Evolutionary conservation across 2,888 invertebrate genomes (phyloP).

Genomic region (Prosopocoilus inquinatus): DNA sequence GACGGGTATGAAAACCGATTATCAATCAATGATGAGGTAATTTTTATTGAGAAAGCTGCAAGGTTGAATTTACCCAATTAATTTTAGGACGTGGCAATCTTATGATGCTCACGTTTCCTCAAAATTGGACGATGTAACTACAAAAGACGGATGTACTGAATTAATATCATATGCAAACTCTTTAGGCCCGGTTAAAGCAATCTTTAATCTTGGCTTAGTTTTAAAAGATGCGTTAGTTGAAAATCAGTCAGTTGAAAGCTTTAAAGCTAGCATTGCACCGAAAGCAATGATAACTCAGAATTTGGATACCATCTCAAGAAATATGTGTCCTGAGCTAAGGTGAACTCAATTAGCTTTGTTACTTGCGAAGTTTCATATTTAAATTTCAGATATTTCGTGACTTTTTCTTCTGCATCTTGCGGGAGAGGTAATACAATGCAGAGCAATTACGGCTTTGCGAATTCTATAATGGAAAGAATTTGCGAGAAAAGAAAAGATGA

Average conservation of each 20-base stretch:
- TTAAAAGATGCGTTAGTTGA: slow-evolving; percentile 73
- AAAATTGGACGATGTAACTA: slow-evolving; percentile 70
- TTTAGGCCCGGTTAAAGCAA: slow-evolving; percentile 74
- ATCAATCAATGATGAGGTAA: slow-evolving; percentile 72
- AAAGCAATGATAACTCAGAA: slow-evolving; percentile 80
- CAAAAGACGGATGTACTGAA: slow-evolving; percentile 65
- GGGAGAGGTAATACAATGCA: slow-evolving; percentile 93
- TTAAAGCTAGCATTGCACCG: slow-evolving; percentile 66
- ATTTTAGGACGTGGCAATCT: slow-evolving; percentile 57
- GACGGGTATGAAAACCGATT: slow-evolving; percentile 75
- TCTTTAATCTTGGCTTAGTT: slow-evolving; percentile 87
- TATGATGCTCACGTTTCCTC: slow-evolving; percentile 69
- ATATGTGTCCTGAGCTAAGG: slow-evolving; percentile 57
- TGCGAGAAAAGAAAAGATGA: slow-evolving; percentile 61
- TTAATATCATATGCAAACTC: slow-evolving; percentile 64
- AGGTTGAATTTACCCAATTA: background rate
- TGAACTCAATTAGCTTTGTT: no score
- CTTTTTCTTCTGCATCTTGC: slow-evolving; percentile 88
- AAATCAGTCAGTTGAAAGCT: slow-evolving; percentile 72
- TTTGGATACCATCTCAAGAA: slow-evolving; percentile 67
- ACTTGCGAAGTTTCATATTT: no score
- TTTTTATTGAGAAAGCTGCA: background rate
- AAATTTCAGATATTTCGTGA: slow-evolving; percentile 83
- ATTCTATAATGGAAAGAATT: slow-evolving; percentile 84
- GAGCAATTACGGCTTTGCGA: slow-evolving; percentile 85